phyloP scores from a whole-genome alignment of 2,113 vertebrate species.

The Pollimyrus isidori region DNA sequence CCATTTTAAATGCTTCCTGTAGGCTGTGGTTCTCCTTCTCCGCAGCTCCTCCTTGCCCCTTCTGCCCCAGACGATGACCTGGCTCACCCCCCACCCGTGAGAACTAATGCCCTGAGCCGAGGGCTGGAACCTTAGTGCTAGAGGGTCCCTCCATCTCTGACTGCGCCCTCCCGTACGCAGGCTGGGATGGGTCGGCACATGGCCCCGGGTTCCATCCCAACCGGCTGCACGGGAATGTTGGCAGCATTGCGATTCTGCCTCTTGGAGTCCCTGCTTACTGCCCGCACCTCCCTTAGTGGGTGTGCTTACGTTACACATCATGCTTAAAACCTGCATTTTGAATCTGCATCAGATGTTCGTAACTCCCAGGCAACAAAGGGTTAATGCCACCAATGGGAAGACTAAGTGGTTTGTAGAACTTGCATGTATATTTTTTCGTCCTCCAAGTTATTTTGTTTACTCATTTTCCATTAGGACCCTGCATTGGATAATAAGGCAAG shows the following conservation, averaged over 20 bases:
- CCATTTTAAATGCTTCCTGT: not conserved
- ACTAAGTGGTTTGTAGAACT: not conserved
- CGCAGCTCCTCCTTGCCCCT: not conserved
- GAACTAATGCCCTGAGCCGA: not conserved
- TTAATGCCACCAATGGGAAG: not conserved
- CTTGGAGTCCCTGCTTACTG: not conserved
- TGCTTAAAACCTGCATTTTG: not conserved
- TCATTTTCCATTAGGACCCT: not conserved
- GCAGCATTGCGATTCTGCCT: not conserved
- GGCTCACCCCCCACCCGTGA: not conserved
- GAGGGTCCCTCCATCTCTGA: not conserved
- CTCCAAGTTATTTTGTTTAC: not conserved
- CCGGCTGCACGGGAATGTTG: not conserved
- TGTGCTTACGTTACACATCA: not conserved
- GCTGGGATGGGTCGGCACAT: not conserved
- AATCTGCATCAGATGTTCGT: not conserved
- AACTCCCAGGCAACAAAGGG: not conserved
- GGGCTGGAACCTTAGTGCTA: not conserved
- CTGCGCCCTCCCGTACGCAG: not conserved
- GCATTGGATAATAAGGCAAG: not conserved
- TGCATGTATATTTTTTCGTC: not conserved
- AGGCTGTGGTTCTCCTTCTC: not conserved
- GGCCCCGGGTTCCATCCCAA: not conserved
- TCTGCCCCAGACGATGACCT: slow-evolving; percentile 1
- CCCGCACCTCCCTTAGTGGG: not conserved